Percentiles rank a stretch among this genome's conserved stretches.
Conservation (phyloP, 2,113 vertebrate species). For the Agelaius tricolor region DNA sequence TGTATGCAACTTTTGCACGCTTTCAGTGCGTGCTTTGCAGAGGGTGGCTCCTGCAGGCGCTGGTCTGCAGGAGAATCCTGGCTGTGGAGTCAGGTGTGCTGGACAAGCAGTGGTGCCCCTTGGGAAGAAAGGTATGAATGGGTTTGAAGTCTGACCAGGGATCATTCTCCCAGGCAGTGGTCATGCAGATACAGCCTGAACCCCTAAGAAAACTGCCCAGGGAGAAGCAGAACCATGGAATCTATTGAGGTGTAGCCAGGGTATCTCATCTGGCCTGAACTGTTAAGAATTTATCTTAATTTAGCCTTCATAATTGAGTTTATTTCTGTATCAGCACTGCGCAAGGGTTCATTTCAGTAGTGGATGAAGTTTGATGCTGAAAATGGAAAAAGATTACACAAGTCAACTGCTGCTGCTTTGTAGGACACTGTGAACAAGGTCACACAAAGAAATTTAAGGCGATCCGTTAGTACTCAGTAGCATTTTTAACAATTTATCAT, state of each 20-base stretch:
- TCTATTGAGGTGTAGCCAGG: not conserved
- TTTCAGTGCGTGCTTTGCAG: not conserved
- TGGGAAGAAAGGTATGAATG: not conserved
- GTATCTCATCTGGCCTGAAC: conserved; percentile 1
- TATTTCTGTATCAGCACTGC: not conserved
- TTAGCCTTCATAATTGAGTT: conserved; percentile 44
- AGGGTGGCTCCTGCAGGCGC: not conserved
- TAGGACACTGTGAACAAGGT: conserved; percentile 22
- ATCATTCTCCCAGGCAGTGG: not conserved
- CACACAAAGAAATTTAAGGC: not conserved
- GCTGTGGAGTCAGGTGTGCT: not conserved
- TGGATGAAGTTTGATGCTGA: conserved; percentile 46
- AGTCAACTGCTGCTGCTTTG: conserved; percentile 28
- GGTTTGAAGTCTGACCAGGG: not conserved
- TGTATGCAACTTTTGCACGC: not conserved
- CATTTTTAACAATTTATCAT: not conserved
- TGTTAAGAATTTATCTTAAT: conserved; percentile 10
- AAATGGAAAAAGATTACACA: conserved; percentile 57
- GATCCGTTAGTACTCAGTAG: not conserved
- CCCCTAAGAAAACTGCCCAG: not conserved
- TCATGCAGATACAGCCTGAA: not conserved
- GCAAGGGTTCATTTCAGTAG: not conserved
- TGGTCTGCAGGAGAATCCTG: not conserved
- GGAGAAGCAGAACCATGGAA: not conserved
- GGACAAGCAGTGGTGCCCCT: not conserved